Evolutionary conservation across 2,888 invertebrate genomes (phyloP).

Genomic region (Microplitis manilae): DNA sequence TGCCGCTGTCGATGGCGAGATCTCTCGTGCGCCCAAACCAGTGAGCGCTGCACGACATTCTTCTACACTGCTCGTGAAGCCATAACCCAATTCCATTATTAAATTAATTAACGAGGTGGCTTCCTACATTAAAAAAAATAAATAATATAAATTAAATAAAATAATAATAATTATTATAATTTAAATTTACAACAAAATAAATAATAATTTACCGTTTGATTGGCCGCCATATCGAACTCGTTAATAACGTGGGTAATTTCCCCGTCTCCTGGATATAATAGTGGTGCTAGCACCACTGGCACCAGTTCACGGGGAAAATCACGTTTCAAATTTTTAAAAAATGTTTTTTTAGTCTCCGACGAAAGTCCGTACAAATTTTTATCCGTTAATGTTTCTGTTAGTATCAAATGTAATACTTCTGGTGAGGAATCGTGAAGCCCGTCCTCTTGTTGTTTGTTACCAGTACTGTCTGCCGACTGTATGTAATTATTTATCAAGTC

Average conservation of each 20-base stretch:
- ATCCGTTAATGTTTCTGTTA: slow-evolving; percentile 77
- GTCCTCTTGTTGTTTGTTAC: slow-evolving; percentile 81
- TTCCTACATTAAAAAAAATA: slow-evolving; percentile 72
- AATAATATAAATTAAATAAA: not conserved
- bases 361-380: slow-evolving; percentile 77
- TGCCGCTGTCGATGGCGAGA: slow-evolving; percentile 88
- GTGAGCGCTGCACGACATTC: slow-evolving; percentile 89
- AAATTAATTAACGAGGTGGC: slow-evolving; percentile 88
- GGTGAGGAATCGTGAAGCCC: slow-evolving; percentile 92
- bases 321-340: slow-evolving; percentile 84
- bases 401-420: slow-evolving; percentile 88
- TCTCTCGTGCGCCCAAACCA: slow-evolving; percentile 86
- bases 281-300: slow-evolving; percentile 90
- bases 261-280: slow-evolving; percentile 86
- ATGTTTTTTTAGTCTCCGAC: slow-evolving; percentile 83
- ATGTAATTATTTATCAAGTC: slow-evolving; percentile 89
- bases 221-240: slow-evolving; percentile 67
- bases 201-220: slow-evolving; percentile 63
- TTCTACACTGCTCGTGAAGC: slow-evolving; percentile 88
- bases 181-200: slow-evolving; percentile 4
- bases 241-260: slow-evolving; percentile 73
- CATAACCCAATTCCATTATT: slow-evolving; percentile 92
- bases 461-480: slow-evolving; percentile 77
- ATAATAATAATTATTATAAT: not conserved
- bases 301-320: slow-evolving; percentile 92